These are phyloP conservation scores for Eupeodes latifasciatus DNA, from an alignment of 2,888 invertebrate genomes.

Conservation along the genomic window DNA sequence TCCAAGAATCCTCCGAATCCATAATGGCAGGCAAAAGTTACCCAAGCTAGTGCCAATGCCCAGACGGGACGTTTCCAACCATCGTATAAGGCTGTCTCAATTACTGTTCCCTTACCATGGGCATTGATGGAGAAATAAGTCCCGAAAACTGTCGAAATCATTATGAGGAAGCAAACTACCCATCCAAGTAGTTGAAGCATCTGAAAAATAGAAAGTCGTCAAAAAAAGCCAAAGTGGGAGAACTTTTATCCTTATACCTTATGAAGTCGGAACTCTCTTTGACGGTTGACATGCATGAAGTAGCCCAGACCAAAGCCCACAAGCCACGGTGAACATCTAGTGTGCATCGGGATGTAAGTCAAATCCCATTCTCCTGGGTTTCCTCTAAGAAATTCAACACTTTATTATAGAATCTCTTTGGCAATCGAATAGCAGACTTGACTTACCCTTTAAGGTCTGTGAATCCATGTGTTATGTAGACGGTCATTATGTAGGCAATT, in stretches of 20 bases:
- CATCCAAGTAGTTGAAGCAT: conserved; percentile 47
- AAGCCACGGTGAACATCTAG: conserved; percentile 78
- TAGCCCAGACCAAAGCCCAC: conserved; percentile 78
- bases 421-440: neutral
- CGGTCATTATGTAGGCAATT: conserved; percentile 67
- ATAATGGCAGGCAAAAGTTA: conserved; percentile 75
- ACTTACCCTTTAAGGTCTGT: conserved; percentile 49
- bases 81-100: conserved; percentile 73
- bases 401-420: too few relatives aligned
- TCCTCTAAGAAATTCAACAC: neutral
- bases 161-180: conserved; percentile 47
- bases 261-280: conserved; percentile 16
- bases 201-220: neutral
- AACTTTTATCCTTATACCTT: conserved; percentile 24
- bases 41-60: conserved; percentile 71
- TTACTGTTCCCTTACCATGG: conserved; percentile 24
- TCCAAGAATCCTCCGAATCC: conserved; percentile 75
- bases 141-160: conserved; percentile 65
- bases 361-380: conserved; percentile 26
- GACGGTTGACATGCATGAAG: conserved; percentile 62
- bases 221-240: neutral
- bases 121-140: conserved; percentile 40
- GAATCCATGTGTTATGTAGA: conserved; percentile 42
- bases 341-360: conserved; percentile 77
- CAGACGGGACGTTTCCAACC: conserved; percentile 69